These are phyloP conservation scores for Oreamnos americanus DNA, from an alignment of 2,113 vertebrate species.

Conservation along the genomic window DNA sequence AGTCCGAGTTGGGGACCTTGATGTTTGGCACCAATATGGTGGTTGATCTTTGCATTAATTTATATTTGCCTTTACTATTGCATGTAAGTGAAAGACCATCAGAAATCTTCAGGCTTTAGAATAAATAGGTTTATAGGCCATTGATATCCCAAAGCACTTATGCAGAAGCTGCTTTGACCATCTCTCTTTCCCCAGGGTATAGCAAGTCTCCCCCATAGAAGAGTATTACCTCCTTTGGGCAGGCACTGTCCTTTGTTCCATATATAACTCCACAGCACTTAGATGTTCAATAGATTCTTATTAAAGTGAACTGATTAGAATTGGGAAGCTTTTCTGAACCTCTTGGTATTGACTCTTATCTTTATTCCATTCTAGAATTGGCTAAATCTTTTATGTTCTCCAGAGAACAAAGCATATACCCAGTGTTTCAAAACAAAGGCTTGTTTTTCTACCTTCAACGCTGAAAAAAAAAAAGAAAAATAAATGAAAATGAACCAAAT, in stretches of 20 bases:
- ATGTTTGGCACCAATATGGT: not conserved
- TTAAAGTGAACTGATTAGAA: constrained; percentile 63
- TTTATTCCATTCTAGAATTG: constrained; percentile 44
- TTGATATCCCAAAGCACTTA: not conserved
- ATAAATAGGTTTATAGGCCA: not conserved
- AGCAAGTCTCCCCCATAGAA: not conserved
- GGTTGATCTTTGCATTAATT: not conserved
- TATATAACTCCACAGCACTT: not conserved
- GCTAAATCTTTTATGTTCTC: constrained; percentile 39
- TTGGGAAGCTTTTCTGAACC: constrained; percentile 36
- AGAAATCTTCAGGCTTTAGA: not conserved
- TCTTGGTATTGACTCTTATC: constrained; percentile 19
- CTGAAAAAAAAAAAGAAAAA: constrained; percentile 31
- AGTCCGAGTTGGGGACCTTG: not conserved
- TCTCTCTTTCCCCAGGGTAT: not conserved
- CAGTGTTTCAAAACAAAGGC: constrained; percentile 14
- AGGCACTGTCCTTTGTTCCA: not conserved
- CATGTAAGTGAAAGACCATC: not conserved
- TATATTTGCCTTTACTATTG: not conserved
- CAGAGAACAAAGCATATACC: not conserved
- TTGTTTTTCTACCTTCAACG: constrained; percentile 4
- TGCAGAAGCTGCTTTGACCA: not conserved
- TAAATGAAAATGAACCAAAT: constrained; percentile 19
- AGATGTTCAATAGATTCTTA: constrained; percentile 31
- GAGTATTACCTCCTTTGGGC: not conserved